Base-by-base conservation (phyloP, 2,888 invertebrate genomes). In the Drosophila limbata region DNA sequence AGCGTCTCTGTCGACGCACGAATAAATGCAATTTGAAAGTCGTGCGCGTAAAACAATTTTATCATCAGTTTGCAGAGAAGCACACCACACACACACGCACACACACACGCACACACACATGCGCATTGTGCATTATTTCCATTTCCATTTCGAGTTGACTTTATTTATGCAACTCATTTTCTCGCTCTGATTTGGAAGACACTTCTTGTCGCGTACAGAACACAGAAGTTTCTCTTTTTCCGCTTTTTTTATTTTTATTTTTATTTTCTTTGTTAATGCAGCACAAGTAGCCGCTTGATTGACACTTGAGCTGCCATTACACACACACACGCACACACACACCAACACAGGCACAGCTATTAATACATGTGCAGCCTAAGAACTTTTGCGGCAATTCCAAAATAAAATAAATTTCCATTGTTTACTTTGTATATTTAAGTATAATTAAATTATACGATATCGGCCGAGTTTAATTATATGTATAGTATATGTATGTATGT, bases 241-340 rank as follows among this genome's bases (percentile, higher is more conserved):
- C 40, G 19, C 2, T 6, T 33, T 51, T 35, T 48, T 60, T 53
- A 5, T 37, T 59, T 10, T 25, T 53, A 17, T 45, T 64, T 59
- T 55, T 44, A 61, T 69, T 56, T 59, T 67, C 56, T 65, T 70
- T 79, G 63, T 70, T 74, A 79, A 79, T 81, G 84, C 73, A 69
- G 51, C 75, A 69, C 72, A 83, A 83, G 80, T 77, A 83, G 74
- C 72, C 53, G 64, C 60, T 73, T 79, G 81, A 82, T 84, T 82
- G 82, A 79, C 82, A 84, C 84, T 82, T 84, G 74, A 82, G 81
- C 60, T 84, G 81, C 25, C 51, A 56, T 69, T 35, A 56, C 57
- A 50, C 45, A 39, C 15, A 52, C 11, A 47, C 25, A 17, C 39
- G 37, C 39, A 57, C 42, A 21, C 21, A n/a, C n/a, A n/a, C n/a